phyloP scores from a whole-genome alignment of 2,888 invertebrate genomes.

The Cephus pulcher region DNA sequence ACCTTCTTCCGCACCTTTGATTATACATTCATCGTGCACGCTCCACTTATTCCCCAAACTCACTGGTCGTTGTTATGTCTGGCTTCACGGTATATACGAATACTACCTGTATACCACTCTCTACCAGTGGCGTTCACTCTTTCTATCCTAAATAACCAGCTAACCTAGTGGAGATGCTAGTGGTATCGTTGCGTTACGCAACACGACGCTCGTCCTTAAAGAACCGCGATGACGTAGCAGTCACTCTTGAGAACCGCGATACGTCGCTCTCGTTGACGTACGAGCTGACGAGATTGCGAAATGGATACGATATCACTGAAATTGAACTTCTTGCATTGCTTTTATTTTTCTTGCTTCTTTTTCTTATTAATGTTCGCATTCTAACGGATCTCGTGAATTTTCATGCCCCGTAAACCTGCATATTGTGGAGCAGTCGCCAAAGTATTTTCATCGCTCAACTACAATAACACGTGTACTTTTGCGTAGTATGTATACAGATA shows the following conservation, averaged over 20 bases:
- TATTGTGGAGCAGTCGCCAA: background rate
- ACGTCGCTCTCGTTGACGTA: background rate
- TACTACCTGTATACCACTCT: background rate
- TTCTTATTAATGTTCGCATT: background rate
- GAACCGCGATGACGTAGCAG: background rate
- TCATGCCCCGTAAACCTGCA: background rate
- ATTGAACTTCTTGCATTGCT: background rate
- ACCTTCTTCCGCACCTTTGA: background rate
- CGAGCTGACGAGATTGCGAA: background rate
- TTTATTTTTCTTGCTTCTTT: background rate
- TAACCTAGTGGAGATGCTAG: background rate
- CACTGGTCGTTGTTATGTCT: background rate
- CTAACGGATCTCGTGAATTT: background rate
- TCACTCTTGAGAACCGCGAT: background rate
- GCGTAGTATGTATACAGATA: background rate
- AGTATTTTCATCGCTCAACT: background rate
- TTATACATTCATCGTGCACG: background rate
- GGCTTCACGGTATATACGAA: background rate
- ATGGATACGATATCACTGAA: background rate
- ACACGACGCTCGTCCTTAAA: background rate
- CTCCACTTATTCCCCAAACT: background rate
- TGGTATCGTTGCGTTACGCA: background rate
- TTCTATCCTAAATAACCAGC: background rate
- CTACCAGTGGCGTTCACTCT: background rate
- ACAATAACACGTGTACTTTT: background rate